Percentiles rank a stretch among this genome's conserved stretches.
phyloP scores from a whole-genome alignment of 2,797 vertebrate genomes.

The Girardinus metallicus region DNA sequence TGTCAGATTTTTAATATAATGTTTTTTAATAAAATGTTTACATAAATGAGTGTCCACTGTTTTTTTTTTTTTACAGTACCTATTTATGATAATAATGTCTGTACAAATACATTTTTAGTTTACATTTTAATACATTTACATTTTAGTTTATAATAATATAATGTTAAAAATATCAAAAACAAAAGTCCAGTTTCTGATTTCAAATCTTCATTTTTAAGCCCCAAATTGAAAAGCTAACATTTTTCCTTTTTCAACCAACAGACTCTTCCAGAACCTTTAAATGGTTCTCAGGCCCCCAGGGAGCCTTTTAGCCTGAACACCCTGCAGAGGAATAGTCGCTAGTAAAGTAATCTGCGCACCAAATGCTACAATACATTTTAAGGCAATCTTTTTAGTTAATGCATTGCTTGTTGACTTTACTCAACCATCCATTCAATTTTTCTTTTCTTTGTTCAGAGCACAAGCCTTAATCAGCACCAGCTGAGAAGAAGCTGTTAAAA shows the following conservation, averaged over 20 bases:
- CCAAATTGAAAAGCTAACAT: neutral
- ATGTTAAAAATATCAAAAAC: neutral
- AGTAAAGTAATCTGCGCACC: neutral
- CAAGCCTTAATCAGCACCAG: neutral
- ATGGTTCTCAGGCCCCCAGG: neutral
- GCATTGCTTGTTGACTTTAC: neutral
- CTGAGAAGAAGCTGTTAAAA: neutral
- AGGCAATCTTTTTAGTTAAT: neutral
- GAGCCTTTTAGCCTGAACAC: neutral
- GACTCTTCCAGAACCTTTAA: neutral
- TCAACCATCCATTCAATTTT: neutral
- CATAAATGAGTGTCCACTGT: conserved; percentile 29
- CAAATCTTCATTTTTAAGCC: neutral
- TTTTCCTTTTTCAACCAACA: neutral
- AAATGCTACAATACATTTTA: neutral
- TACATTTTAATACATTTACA: too few species aligned
- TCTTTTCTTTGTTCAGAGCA: neutral
- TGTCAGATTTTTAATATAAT: conserved; percentile 51
- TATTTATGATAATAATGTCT: neutral
- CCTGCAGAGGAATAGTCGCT: neutral
- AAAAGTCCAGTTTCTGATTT: neutral
- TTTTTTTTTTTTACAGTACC: neutral
- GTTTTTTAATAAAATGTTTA: conserved; percentile 76
- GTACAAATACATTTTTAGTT: neutral
- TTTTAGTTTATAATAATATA: neutral